Evolutionary conservation across 2,888 invertebrate species (phyloP).

Genomic region (Ormyrus nitidulus): DNA sequence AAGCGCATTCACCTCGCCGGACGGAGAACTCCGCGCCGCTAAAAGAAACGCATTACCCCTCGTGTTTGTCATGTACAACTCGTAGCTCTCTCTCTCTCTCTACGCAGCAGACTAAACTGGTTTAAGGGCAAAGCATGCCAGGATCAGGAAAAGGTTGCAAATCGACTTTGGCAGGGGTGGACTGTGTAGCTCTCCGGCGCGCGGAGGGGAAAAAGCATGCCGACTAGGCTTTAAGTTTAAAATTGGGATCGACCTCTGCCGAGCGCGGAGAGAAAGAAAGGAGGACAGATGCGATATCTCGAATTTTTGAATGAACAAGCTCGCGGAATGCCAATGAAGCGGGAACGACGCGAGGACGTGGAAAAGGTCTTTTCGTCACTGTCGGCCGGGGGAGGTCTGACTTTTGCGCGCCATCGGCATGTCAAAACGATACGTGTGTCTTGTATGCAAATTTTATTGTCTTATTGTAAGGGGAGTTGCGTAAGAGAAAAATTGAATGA

Average conservation of each 20-base stretch:
- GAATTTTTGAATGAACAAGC: slow-evolving; percentile 38
- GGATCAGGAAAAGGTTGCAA: slow-evolving; percentile 21
- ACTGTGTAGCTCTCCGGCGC: neutral
- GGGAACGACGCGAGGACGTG: slow-evolving; percentile 20
- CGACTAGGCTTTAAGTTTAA: slow-evolving; percentile 29
- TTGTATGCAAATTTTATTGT: slow-evolving; percentile 14
- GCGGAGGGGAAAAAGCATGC: neutral
- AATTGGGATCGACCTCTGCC: slow-evolving; percentile 5
- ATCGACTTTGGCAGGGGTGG: slow-evolving; percentile 27
- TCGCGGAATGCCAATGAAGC: slow-evolving; percentile 47
- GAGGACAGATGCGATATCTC: slow-evolving; percentile 35
- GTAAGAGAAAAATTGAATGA: too few species aligned
- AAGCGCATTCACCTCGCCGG: neutral
- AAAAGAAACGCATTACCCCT: too few species aligned
- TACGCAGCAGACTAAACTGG: slow-evolving; percentile 6
- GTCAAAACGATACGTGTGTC: slow-evolving; percentile 8
- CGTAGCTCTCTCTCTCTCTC: neutral
- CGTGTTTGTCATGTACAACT: slow-evolving; percentile 1
- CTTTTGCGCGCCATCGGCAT: slow-evolving; percentile 22
- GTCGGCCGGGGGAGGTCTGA: slow-evolving; percentile 22
- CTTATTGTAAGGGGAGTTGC: neutral
- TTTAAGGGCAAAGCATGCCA: neutral
- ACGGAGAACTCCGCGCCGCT: too few species aligned
- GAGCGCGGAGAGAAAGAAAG: neutral
- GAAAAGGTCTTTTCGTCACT: neutral